Evolutionary conservation across 1,140 invertebrate species (phyloP), one percentile per base, ranked within the genome.

Genomic region (Drosophila murphyi): DNA sequence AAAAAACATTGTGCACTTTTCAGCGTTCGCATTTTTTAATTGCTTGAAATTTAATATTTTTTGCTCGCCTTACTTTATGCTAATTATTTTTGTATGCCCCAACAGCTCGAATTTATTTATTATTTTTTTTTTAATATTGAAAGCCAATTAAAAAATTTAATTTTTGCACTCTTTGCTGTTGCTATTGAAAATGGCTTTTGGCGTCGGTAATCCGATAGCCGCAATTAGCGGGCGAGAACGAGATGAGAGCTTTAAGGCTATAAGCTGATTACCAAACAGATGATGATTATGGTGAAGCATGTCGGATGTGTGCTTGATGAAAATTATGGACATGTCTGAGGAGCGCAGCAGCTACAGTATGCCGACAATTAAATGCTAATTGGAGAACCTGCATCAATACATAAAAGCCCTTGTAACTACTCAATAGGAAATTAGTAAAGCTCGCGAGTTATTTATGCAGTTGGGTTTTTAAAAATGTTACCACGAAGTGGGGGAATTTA

Each of bases 31-130:
- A 63, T 82, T 79, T 85, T 89, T 89, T 88, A 89, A 88, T 88
- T 88, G 85, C 85, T 39, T 88, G 85, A 89, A 88, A 88, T 85
- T 85, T 89, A 88, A 88, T 88, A 89, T 88, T 88, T 88, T 72
- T 63, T 45, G 47, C 48, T 79, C 78, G 64, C 76, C 70, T 87
- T 67, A 76, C 76, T 80, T 85, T 75, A 78, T 88, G 80, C 85
- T 88, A 89, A 88, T 89, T 88, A 88, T 88, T 76, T 85, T 89
- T 57, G 78, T 64, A 86, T 86, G 82, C 82, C 68, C 47, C 57
- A 76, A 75, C 78, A 68, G 68, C 51, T 78, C 61, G 45, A 31
- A 72, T 65, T 59, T 55, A 67, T 72, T 80, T 70, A 52, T 71
- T 64, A 45, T 43, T 43, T 43, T 65, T 62, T 74, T 69, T 67